Evolutionary conservation across 2,888 invertebrate species (phyloP).

Genomic region (Mesoligia furuncula): DNA sequence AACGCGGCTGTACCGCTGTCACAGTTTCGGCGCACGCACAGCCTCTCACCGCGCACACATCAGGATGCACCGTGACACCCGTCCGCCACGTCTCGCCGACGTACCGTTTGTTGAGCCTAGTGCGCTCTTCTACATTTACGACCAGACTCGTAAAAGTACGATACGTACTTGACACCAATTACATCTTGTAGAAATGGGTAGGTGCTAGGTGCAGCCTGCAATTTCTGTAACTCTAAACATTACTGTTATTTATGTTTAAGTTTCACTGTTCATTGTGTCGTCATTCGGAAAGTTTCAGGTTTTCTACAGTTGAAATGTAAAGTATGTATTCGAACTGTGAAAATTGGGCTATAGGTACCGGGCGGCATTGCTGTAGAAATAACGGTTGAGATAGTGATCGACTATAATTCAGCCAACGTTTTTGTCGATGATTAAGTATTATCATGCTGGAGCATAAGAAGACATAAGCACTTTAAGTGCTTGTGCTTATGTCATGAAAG

Average conservation of each 20-base stretch:
- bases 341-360: not conserved
- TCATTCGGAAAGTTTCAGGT: conserved; percentile 10
- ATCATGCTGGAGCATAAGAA: conserved; percentile 17
- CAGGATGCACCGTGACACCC: conserved; percentile 58
- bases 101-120: conserved; percentile 55
- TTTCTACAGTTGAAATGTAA: conserved; percentile 3
- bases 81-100: conserved; percentile 51
- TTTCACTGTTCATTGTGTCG: conserved; percentile 37
- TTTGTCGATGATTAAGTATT: conserved; percentile 20
- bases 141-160: conserved; percentile 61
- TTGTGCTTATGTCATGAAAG: conserved; percentile 41
- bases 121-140: conserved; percentile 59
- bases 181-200: conserved; percentile 50
- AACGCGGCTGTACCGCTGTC: conserved; percentile 83
- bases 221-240: conserved; percentile 48
- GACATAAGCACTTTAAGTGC: conserved; percentile 31
- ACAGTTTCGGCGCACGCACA: conserved; percentile 84
- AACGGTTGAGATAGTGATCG: not conserved
- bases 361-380: not conserved
- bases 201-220: conserved; percentile 55
- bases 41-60: conserved; percentile 70
- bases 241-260: conserved; percentile 44
- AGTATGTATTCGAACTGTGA: not conserved
- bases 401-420: not conserved
- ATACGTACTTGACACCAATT: conserved; percentile 66